Conservation (phyloP, 2,888 invertebrate species). For the Lepidocyrtoides sp. region DNA sequence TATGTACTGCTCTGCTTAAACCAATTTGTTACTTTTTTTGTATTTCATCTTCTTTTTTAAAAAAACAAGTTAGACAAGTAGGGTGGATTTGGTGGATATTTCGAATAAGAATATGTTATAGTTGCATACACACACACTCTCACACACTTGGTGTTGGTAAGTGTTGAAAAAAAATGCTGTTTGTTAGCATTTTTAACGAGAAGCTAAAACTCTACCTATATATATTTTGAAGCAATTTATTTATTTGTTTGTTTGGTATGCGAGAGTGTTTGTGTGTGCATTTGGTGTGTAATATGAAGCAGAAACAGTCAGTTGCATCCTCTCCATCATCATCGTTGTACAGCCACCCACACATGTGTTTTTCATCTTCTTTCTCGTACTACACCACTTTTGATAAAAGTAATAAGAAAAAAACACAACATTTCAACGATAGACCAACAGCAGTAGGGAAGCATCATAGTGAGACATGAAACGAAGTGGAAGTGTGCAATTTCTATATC, state of each 20-base stretch:
- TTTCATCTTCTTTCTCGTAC: background rate
- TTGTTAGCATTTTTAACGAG: background rate
- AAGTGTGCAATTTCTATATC: constrained; percentile 72
- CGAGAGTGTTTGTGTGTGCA: constrained; percentile 4
- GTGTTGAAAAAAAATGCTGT: constrained; percentile 4
- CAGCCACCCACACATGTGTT: constrained; percentile 29
- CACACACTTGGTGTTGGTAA: background rate
- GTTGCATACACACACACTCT: background rate
- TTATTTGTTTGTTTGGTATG: constrained; percentile 4
- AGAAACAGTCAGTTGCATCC: constrained; percentile 68
- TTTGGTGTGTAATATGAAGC: constrained; percentile 20
- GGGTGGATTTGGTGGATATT: background rate
- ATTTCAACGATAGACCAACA: background rate
- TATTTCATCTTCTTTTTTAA: background rate
- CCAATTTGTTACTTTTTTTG: constrained; percentile 20
- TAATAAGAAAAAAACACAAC: background rate
- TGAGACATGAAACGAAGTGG: constrained; percentile 33
- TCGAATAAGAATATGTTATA: background rate
- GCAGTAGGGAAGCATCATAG: background rate
- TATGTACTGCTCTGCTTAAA: constrained; percentile 39
- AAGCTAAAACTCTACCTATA: background rate
- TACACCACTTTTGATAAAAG: background rate
- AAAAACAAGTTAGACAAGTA: background rate
- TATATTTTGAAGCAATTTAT: constrained; percentile 18
- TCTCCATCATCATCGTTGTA: constrained; percentile 18